Conservation (phyloP, 2,888 invertebrate species). For the Lacanobia oleracea region DNA sequence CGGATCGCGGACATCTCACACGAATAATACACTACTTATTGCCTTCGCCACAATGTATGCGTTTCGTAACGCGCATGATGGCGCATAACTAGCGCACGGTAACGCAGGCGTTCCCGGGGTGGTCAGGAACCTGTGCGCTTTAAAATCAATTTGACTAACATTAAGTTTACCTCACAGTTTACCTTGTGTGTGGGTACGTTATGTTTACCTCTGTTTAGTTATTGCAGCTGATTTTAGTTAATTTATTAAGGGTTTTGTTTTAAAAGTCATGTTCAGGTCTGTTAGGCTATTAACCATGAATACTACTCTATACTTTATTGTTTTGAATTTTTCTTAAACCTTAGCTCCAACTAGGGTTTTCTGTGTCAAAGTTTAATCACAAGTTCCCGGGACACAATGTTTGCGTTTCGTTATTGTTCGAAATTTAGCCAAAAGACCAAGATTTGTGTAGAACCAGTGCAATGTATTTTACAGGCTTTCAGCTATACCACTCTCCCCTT, state of each 20-base stretch:
- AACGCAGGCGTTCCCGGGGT: conserved; percentile 62
- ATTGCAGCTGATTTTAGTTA: conserved; percentile 15
- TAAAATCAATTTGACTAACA: conserved; percentile 57
- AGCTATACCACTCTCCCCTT: no score
- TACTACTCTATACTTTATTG: neutral
- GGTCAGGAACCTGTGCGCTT: conserved; percentile 53
- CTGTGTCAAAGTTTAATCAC: no score
- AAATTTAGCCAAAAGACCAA: no score
- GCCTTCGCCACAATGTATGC: conserved; percentile 66
- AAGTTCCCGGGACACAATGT: no score
- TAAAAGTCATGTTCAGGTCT: neutral
- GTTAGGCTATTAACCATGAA: neutral
- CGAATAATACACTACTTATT: conserved; percentile 72
- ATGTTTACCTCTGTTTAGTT: conserved; percentile 10
- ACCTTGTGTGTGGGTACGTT: conserved; percentile 42
- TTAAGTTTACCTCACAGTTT: conserved; percentile 15
- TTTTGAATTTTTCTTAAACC: neutral
- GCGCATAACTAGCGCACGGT: conserved; percentile 68
- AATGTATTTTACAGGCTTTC: no score
- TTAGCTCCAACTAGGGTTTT: no score
- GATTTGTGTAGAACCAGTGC: no score
- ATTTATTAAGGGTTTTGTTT: conserved; percentile 12
- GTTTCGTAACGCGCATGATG: conserved; percentile 71
- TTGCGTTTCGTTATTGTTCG: neutral
- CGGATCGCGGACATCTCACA: conserved; percentile 70